Percentiles rank a stretch among this genome's conserved stretches.
Conservation (phyloP, 2,113 vertebrate genomes). For the Trichomycterus rosablanca region DNA sequence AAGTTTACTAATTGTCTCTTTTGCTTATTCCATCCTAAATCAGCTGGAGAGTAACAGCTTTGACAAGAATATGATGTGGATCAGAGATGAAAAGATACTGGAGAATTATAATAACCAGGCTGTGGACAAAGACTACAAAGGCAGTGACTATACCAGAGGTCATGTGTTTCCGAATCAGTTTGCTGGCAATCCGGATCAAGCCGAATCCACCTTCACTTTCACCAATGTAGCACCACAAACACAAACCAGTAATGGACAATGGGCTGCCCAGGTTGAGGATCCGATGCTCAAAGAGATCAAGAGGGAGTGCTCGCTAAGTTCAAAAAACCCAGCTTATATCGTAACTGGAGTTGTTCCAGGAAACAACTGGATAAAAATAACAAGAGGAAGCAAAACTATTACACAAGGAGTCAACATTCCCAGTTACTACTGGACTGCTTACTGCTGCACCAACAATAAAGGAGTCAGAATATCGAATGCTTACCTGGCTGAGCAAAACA, state of each 20-base stretch:
- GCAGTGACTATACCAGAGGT: background rate
- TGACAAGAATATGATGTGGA: background rate
- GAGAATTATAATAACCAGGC: background rate
- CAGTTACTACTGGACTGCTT: background rate
- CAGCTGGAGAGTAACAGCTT: background rate
- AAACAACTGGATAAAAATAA: background rate
- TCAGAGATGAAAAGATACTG: accelerated
- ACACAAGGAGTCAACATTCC: background rate
- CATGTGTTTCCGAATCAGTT: background rate
- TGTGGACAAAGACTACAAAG: background rate
- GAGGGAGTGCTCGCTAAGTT: accelerated
- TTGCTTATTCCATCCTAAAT: background rate
- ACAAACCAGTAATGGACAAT: accelerated
- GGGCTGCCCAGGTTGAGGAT: background rate
- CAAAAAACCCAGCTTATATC: background rate
- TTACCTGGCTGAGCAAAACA: background rate
- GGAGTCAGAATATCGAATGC: accelerated
- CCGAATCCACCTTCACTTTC: slow-evolving; percentile 5
- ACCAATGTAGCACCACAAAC: slow-evolving; percentile 20
- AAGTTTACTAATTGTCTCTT: background rate
- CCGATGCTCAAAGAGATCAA: background rate
- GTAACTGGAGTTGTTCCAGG: slow-evolving; percentile 15
- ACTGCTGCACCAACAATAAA: background rate
- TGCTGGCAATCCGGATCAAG: background rate
- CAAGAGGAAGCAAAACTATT: background rate